Evolutionary conservation across 1,140 invertebrate genomes (phyloP).

Genomic region (Micrasema minimum): DNA sequence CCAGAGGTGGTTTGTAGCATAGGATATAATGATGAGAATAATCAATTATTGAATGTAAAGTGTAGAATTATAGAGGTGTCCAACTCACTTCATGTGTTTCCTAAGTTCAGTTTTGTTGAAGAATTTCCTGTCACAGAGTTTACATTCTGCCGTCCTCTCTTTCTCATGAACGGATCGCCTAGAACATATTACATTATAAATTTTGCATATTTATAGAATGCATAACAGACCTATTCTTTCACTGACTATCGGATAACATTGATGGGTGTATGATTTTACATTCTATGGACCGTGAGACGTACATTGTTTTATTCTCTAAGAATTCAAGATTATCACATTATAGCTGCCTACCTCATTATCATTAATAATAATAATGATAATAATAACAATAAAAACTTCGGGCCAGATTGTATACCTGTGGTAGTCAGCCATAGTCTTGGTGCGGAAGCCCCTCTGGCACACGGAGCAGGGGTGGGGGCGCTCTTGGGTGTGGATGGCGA

Average conservation of each 20-base stretch:
- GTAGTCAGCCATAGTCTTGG: conserved; percentile 1
- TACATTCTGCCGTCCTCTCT: conserved; percentile 40
- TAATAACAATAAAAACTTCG: no score
- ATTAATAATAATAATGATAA: no score
- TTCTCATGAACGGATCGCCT: conserved; percentile 47
- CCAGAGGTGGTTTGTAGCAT: not conserved
- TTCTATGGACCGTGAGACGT: no score
- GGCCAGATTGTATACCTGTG: conserved; percentile 38
- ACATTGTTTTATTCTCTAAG: no score
- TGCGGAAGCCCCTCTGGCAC: conserved; percentile 39
- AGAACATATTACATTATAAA: not conserved
- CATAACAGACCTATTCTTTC: no score
- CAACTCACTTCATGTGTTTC: not conserved
- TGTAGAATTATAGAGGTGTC: not conserved
- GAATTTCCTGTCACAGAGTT: conserved; percentile 48
- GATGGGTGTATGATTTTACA: no score
- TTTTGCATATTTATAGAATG: no score
- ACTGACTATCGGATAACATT: no score
- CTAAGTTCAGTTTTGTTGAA: conserved; percentile 9
- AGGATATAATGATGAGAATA: not conserved
- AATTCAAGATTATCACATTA: no score
- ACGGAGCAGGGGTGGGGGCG: conserved; percentile 28
- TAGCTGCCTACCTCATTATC: no score
- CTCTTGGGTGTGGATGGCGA: conserved; percentile 36
- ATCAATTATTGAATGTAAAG: not conserved